Evolutionary conservation across 2,113 vertebrate genomes (phyloP).

Genomic region (Misgurnus mizolepis): DNA sequence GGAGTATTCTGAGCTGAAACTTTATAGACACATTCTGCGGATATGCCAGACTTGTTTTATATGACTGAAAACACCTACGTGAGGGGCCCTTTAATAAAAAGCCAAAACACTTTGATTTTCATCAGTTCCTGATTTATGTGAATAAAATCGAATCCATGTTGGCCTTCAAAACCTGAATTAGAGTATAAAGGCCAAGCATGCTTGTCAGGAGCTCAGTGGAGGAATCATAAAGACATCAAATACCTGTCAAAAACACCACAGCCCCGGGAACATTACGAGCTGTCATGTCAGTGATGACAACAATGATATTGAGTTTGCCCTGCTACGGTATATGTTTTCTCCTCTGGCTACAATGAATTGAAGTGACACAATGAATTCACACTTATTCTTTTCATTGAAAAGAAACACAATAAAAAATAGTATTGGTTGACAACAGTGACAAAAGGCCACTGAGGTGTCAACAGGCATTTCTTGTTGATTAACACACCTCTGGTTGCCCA

Average conservation of each 20-base stretch:
- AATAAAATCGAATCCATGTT: conserved; percentile 19
- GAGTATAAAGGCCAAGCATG: not conserved
- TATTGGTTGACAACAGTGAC: not conserved
- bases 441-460: conserved; percentile 1
- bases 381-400: not conserved
- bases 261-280: conserved; percentile 11
- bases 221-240: conserved; percentile 43
- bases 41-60: too few species aligned
- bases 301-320: conserved; percentile 1
- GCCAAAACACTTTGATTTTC: conserved; percentile 12
- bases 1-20: too few species aligned
- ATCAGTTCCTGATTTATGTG: not conserved
- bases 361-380: not conserved
- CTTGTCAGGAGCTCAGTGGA: conserved; percentile 15
- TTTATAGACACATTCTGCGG: too few species aligned
- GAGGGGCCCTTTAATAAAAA: not conserved
- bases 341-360: not conserved
- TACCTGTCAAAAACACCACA: not conserved
- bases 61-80: too few species aligned
- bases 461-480: conserved; percentile 24
- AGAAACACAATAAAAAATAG: not conserved
- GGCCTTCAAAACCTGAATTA: conserved; percentile 6
- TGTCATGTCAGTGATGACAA: conserved; percentile 16
- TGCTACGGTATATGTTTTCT: not conserved
- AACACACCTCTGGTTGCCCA: conserved; percentile 37